phyloP scores from a whole-genome alignment of 2,888 invertebrate species.

The Anorthoa munda region DNA sequence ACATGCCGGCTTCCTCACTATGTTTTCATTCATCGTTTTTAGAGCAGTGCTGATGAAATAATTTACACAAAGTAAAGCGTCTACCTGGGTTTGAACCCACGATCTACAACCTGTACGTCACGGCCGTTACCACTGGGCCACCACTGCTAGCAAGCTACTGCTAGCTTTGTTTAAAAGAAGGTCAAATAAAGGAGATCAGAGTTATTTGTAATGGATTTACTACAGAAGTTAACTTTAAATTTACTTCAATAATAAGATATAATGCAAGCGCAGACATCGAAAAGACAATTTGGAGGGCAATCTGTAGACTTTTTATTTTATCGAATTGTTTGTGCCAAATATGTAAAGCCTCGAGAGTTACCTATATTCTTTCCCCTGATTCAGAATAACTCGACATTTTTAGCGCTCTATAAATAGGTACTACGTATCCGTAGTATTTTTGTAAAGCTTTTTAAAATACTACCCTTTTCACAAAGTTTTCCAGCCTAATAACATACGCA shows the following conservation, averaged over 20 bases:
- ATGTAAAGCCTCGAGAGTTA: not conserved
- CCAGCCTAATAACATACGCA: no score
- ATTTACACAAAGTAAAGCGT: no score
- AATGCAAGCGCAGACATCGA: constrained; percentile 10
- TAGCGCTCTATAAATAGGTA: not conserved
- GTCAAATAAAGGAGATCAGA: not conserved
- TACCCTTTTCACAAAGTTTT: not conserved
- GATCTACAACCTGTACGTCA: no score
- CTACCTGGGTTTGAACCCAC: no score
- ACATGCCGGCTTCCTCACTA: no score
- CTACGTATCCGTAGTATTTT: not conserved
- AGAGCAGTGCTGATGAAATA: no score
- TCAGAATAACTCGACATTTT: constrained; percentile 16
- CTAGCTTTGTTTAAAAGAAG: no score
- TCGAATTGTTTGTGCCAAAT: constrained; percentile 17
- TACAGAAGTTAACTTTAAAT: no score
- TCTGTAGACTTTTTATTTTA: constrained; percentile 3
- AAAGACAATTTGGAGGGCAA: constrained; percentile 2
- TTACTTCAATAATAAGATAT: not conserved
- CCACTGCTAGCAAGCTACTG: no score
- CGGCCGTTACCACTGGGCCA: no score
- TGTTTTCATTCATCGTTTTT: no score
- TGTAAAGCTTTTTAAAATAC: not conserved
- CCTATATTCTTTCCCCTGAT: constrained; percentile 1
- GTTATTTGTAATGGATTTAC: not conserved